Evolutionary conservation across 2,888 invertebrate species (phyloP), one percentile per base, ranked within the genome.

Genomic region (Xiphydria camelus): DNA sequence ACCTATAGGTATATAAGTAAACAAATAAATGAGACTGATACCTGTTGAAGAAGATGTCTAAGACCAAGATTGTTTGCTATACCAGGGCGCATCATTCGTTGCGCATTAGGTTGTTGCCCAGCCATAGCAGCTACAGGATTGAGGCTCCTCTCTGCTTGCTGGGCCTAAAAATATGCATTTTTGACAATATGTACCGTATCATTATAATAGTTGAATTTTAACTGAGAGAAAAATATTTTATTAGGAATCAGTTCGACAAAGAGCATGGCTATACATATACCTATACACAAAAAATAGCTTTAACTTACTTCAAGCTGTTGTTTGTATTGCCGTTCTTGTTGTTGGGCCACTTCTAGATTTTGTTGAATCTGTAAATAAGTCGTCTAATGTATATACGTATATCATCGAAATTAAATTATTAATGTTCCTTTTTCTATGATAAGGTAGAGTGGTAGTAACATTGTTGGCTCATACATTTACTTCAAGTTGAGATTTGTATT

Each of bases 241-340:
- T 12, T 12, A 21, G 31, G n/a, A n/a, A n/a, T n/a, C n/a, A n/a
- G n/a, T n/a, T n/a, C n/a, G n/a, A n/a, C n/a, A n/a, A n/a, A n/a
- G n/a, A n/a, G n/a, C n/a, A n/a, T n/a, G n/a, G n/a, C n/a, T n/a
- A 17, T 41, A 23, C 45, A 18, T 14, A 22, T 26, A 19, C 12
- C 4, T 36, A 26, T 18, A 41, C 25, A 33, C 9, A 31, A 29
- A 14, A n/a, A 7, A 12, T n/a, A n/a, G n/a, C n/a, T 4, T n/a
- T 14, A 32, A 76, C 73, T 79, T 49, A 85, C 87, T 78, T 88
- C 88, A 32, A 88, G 69, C 60, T 84, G 82, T 58, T 81, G 79
- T 62, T 89, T 90, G 67, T 85, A 89, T 55, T 90, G 89, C 73
- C 88, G 85, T 63, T 91, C 90, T 59, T 87, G 87, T 55, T 88